Conservation (phyloP, 1,140 invertebrate species). For the Vollenhovia emeryi region DNA sequence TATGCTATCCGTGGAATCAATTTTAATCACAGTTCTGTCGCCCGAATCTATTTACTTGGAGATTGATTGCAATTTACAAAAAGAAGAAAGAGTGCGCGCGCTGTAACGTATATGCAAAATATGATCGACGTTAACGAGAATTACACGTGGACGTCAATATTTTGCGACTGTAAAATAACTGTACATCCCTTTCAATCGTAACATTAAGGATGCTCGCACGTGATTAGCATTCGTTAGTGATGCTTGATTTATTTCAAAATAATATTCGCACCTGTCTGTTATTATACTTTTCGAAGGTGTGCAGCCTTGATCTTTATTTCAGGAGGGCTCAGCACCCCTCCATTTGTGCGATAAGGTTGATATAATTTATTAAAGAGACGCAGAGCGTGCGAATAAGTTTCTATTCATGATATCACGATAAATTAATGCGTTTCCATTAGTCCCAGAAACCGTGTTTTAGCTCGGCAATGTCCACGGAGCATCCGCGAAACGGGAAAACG, state of each 20-base stretch:
- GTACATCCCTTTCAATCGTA: too few relatives aligned
- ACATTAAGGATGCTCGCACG: background rate
- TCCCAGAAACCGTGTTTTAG: slow-evolving; percentile 32
- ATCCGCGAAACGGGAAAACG: slow-evolving; percentile 41
- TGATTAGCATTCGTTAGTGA: background rate
- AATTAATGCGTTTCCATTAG: slow-evolving; percentile 61
- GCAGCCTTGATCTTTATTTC: slow-evolving; percentile 6
- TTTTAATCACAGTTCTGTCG: slow-evolving; percentile 54
- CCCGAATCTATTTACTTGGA: slow-evolving; percentile 49
- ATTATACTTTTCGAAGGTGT: background rate
- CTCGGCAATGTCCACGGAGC: slow-evolving; percentile 15
- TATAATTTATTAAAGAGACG: slow-evolving; percentile 11
- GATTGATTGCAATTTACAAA: slow-evolving; percentile 47
- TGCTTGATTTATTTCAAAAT: background rate
- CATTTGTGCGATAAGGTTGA: slow-evolving; percentile 29
- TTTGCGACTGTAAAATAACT: background rate
- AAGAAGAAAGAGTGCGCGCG: background rate
- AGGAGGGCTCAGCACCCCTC: background rate
- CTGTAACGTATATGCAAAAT: slow-evolving; percentile 33
- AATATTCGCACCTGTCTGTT: background rate
- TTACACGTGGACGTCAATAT: background rate
- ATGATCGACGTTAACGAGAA: background rate
- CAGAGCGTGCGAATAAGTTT: slow-evolving; percentile 6
- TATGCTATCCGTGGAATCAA: slow-evolving; percentile 51
- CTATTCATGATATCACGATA: slow-evolving; percentile 29